Evolutionary conservation across 2,888 invertebrate species (phyloP).

Genomic region (Mamestra brassicae): DNA sequence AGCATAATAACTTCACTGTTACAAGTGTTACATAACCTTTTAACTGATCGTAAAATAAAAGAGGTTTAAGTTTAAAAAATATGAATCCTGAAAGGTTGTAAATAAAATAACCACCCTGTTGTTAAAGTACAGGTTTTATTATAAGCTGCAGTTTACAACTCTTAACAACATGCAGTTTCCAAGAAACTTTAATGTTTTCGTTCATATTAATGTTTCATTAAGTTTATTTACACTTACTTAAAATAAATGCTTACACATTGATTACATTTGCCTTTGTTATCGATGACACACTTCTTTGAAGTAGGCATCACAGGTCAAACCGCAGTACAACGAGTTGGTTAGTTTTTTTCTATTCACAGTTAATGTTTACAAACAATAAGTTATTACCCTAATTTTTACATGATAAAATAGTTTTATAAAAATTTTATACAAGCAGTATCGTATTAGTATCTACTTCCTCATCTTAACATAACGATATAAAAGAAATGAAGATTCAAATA

Average conservation of each 20-base stretch:
- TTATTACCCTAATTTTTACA: constrained; percentile 74
- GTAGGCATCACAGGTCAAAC: constrained; percentile 74
- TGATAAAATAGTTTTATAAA: constrained; percentile 79
- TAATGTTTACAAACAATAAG: constrained; percentile 65
- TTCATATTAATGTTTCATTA: constrained; percentile 73
- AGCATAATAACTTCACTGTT: background rate
- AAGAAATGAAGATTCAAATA: constrained; percentile 66
- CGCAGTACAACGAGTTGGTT: constrained; percentile 67
- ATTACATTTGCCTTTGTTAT: constrained; percentile 66
- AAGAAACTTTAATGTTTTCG: constrained; percentile 82
- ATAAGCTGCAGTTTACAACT: constrained; percentile 88
- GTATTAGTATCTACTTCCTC: constrained; percentile 65
- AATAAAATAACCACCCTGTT: constrained; percentile 55
- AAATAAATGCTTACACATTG: constrained; percentile 71
- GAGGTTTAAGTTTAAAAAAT: background rate
- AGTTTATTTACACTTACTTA: constrained; percentile 80
- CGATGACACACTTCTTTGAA: constrained; percentile 82
- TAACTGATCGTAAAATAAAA: background rate
- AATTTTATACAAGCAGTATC: constrained; percentile 76
- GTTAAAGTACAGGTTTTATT: constrained; percentile 85
- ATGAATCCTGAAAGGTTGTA: constrained; percentile 7
- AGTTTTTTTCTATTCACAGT: constrained; percentile 65
- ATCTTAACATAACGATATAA: constrained; percentile 60
- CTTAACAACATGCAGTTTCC: constrained; percentile 88
- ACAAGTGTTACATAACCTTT: too few species aligned